Conservation (phyloP, 92 coral and sea anemone species). For the Epizoanthus illoricatus region DNA sequence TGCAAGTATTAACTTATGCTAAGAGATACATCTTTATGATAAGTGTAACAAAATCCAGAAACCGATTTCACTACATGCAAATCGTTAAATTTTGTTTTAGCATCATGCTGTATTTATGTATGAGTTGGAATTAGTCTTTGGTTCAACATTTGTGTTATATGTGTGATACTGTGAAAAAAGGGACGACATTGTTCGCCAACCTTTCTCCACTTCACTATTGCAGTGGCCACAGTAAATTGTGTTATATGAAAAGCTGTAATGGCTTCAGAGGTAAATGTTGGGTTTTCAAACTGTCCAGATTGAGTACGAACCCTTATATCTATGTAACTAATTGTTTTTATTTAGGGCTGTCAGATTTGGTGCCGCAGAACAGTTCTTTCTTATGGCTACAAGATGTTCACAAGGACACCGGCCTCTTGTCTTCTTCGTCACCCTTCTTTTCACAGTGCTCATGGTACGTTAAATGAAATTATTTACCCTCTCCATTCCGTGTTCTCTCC, state of each 20-base stretch:
- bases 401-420: slow-evolving; percentile 90
- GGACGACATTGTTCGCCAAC: too few relatives aligned
- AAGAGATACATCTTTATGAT: too few relatives aligned
- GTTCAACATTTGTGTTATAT: too few relatives aligned
- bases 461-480: neutral
- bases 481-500: neutral
- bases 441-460: slow-evolving; percentile 94
- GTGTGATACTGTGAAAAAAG: too few relatives aligned
- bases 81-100: too few relatives aligned
- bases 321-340: slow-evolving; percentile 11
- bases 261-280: neutral
- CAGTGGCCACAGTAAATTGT: neutral
- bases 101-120: too few relatives aligned
- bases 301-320: neutral
- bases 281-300: neutral
- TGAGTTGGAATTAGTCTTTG: too few relatives aligned
- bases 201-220: too few relatives aligned
- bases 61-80: too few relatives aligned
- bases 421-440: slow-evolving; percentile 91
- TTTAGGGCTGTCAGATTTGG: slow-evolving; percentile 82
- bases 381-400: slow-evolving; percentile 96
- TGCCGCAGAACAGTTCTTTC: slow-evolving; percentile 95
- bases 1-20: neutral
- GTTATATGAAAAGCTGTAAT: neutral
- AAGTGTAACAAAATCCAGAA: too few relatives aligned